Evolutionary conservation across 2,113 vertebrate species (phyloP), one percentile per base, ranked within the genome.

Genomic region (Pterocles gutturalis): DNA sequence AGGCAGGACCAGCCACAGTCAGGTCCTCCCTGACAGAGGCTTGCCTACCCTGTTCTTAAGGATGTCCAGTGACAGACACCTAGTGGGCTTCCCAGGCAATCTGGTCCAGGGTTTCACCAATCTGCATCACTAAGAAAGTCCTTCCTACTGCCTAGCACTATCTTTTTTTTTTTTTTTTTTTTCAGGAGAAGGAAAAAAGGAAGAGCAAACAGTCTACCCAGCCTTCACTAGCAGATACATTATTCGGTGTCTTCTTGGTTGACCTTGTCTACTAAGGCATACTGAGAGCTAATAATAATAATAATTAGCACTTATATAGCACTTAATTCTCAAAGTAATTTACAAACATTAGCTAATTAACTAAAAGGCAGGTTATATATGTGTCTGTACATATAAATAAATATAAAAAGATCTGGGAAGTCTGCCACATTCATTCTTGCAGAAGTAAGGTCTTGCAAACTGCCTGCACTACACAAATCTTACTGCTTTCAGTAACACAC

Each of bases 321-420:
- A 87, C 89, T 95, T 97, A 97, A 97, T 97, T 89, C 93, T 89
- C 77, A 87, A 87, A 97, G 92, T 61, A 57, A 89, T 96, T 96
- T 84, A 69, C 89, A 95, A 97, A 96, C 96, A 94, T 92, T n/a
- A 96, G 87, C 89, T 95, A 97, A 96, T 96, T 96, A 97, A 91
- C 86, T 95, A 91, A 97, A 92, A 95, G 83, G 61, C 66, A 89
- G 91, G 70, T 93, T 96, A 95, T 94, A 67, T 75, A 93, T 91
- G 79, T 89, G 73, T 72, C 87, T 91, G 87, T 65, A 75, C 65
- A 64, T 78, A 84, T 41, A 97, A 85, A 95, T 78, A 95, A 94
- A 89, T 70, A 96, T 89, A 89, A 89, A 57, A 83, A 72, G 54
- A 76, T 83, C 91, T 92, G 87, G 94, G 95, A 97, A 95, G 73